Evolutionary conservation across 2,888 invertebrate genomes (phyloP).

Genomic region (Cryptocephalus primarius): DNA sequence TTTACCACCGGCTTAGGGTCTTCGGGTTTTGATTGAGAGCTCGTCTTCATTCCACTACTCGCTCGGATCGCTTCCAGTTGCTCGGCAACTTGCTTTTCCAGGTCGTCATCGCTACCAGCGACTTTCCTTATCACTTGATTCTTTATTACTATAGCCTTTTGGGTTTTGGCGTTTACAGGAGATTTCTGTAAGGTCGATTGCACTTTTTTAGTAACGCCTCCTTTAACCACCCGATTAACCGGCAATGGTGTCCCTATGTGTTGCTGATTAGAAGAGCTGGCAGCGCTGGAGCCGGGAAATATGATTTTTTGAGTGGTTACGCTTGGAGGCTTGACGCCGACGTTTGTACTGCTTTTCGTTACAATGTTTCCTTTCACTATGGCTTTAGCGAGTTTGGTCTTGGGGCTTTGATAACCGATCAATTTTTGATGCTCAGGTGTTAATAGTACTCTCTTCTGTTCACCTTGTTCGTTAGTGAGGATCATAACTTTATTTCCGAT

Average conservation of each 20-base stretch:
- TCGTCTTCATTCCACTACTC: slow-evolving; percentile 15
- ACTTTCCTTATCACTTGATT: background rate
- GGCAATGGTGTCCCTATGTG: background rate
- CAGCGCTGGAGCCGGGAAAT: background rate
- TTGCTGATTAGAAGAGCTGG: background rate
- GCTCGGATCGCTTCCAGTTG: slow-evolving; percentile 36
- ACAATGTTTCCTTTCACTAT: slow-evolving; percentile 18
- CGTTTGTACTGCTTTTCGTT: slow-evolving; percentile 2
- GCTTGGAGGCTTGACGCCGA: background rate
- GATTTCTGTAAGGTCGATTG: background rate
- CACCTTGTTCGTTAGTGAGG: slow-evolving; percentile 50
- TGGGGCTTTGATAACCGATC: slow-evolving; percentile 40
- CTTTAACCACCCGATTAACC: slow-evolving; percentile 5
- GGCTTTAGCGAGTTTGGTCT: slow-evolving; percentile 16
- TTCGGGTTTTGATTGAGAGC: slow-evolving; percentile 1
- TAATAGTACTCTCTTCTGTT: slow-evolving; percentile 47
- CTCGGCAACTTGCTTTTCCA: slow-evolving; percentile 25
- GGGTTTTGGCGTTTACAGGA: background rate
- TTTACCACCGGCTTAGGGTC: slow-evolving; percentile 3
- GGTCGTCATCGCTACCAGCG: slow-evolving; percentile 15
- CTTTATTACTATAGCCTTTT: slow-evolving; percentile 30
- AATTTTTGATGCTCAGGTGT: slow-evolving; percentile 50
- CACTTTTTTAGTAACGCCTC: slow-evolving; percentile 1
- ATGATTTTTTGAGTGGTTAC: background rate
- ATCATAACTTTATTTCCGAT: slow-evolving; percentile 50